Evolutionary conservation across 2,797 vertebrate genomes (phyloP).

Genomic region (Cryptoblepharus egeriae): DNA sequence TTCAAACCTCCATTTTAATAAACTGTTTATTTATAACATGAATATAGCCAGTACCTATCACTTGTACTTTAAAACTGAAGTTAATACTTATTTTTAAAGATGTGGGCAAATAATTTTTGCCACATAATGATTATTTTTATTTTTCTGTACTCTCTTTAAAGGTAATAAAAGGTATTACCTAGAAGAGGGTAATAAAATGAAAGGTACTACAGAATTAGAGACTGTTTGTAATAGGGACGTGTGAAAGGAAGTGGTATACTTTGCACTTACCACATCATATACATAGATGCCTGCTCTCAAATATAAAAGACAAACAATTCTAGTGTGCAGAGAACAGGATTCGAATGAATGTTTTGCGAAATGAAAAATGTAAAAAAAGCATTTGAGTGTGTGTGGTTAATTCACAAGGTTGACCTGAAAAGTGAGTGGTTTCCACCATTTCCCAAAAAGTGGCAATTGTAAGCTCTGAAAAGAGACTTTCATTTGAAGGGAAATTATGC

Average conservation of each 20-base stretch:
- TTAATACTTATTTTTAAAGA: slow-evolving; percentile 21
- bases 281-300: background rate
- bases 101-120: slow-evolving; percentile 16
- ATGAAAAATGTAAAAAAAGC: background rate
- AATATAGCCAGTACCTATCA: background rate
- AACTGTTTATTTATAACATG: background rate
- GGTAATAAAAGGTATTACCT: too few relatives aligned
- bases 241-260: slow-evolving; percentile 22
- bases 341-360: slow-evolving; percentile 16
- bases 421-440: background rate
- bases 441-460: background rate
- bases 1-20: background rate
- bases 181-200: slow-evolving; percentile 17
- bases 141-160: slow-evolving; percentile 9
- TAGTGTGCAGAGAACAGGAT: background rate
- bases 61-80: background rate
- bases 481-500: too few relatives aligned
- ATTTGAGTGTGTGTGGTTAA: slow-evolving; percentile 12
- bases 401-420: slow-evolving; percentile 17
- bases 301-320: slow-evolving; percentile 30
- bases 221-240: slow-evolving; percentile 12
- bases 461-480: background rate
- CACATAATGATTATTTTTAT: slow-evolving; percentile 23
- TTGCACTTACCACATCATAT: slow-evolving; percentile 20
- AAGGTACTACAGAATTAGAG: slow-evolving; percentile 27